Evolutionary conservation across 2,888 invertebrate genomes (phyloP).

Genomic region (Synanthedon formicaeformis): DNA sequence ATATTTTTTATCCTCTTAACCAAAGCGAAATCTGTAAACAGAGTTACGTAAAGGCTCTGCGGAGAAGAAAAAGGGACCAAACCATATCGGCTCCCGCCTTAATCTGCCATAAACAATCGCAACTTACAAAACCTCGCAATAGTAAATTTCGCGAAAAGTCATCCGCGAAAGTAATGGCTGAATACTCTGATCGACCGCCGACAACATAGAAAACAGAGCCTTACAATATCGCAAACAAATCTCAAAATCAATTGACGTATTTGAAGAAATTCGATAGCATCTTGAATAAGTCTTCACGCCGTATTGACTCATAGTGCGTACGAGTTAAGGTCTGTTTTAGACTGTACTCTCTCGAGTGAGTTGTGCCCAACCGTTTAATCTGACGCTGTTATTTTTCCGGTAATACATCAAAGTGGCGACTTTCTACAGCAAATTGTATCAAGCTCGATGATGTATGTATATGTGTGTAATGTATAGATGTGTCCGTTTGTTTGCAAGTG

Average conservation of each 20-base stretch:
- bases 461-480: not conserved
- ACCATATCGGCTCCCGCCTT: slow-evolving; percentile 38
- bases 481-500: too few species aligned
- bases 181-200: slow-evolving; percentile 30
- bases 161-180: slow-evolving; percentile 43
- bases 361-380: slow-evolving; percentile 39
- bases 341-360: slow-evolving; percentile 8
- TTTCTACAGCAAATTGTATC: slow-evolving; percentile 56
- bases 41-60: slow-evolving; percentile 19
- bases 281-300: not conserved
- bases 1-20: slow-evolving; percentile 43
- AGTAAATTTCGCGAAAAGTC: slow-evolving; percentile 46
- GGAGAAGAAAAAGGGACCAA: slow-evolving; percentile 28
- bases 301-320: not conserved
- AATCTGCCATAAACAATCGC: slow-evolving; percentile 53
- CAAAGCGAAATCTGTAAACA: slow-evolving; percentile 32
- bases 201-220: not conserved
- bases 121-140: slow-evolving; percentile 39
- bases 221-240: not conserved
- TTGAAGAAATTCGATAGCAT: not conserved
- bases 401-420: slow-evolving; percentile 53
- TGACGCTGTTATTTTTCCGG: slow-evolving; percentile 54
- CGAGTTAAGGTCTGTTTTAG: not conserved
- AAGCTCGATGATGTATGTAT: slow-evolving; percentile 46
- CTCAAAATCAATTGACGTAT: not conserved